Base-by-base conservation (phyloP, 1,140 invertebrate species). In the Drosophila serrata region DNA sequence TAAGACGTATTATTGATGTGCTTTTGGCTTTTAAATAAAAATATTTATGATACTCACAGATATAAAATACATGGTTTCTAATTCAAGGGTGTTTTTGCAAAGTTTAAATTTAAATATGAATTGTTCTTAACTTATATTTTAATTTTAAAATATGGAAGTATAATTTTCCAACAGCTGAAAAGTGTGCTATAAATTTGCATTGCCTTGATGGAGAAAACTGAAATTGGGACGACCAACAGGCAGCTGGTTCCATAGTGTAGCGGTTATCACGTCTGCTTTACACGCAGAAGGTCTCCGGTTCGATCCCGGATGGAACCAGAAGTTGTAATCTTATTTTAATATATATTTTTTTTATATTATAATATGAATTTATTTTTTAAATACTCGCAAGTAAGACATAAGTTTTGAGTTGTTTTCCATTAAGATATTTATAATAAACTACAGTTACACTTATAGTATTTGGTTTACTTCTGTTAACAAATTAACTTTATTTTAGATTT, bases 221-320 rank as follows among this genome's bases (percentile, higher is more conserved):
- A 43, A 76, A 49, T 79, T 87, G 68, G 33, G 75, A 59, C 40
- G 9, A 12, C 11, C 17, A 0, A 5, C 2, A 5, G n/a, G 4
- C 8, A 9, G 15, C 49, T 82, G 91, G 91, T 93, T 93, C 91
- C 93, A 93, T 93, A 93, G 93, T 93, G 94, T 94, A 94, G 94
- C 93, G 94, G 94, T 94, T 94, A 94, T 95, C 94, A 94, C 94
- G 93, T 94, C 93, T 93, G 94, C 94, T 94, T 94, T 94, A 94
- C 94, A 95, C 94, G 94, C 94, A 94, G 93, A 94, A 95, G 94
- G 94, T 94, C 94, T 94, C 94, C 93, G 94, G 94, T 94, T 95
- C 94, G 94, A 95, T 93, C 94, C 94, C 94, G 93, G 94, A 94
- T 94, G 94, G 93, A 94, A 94, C 93, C 94, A 94, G 35, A 1